Conservation (phyloP, 2,888 invertebrate genomes). For the Nematopogon swammerdamellus region DNA sequence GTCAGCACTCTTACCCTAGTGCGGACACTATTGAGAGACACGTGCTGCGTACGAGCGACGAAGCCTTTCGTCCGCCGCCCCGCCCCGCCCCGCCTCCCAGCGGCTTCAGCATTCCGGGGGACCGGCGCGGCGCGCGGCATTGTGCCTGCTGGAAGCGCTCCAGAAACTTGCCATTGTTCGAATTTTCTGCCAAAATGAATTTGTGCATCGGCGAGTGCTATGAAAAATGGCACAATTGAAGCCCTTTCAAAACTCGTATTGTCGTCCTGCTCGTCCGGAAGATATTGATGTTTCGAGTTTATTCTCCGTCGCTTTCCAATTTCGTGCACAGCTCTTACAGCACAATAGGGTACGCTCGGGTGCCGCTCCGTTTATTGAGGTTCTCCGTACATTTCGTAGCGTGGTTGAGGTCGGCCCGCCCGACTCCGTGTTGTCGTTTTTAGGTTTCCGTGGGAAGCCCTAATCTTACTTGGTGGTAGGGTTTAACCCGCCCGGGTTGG, state of each 20-base stretch:
- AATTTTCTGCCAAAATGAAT: not conserved
- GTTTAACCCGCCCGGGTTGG: too few species aligned
- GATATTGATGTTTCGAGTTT: not conserved
- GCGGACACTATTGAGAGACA: too few species aligned
- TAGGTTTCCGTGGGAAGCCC: too few species aligned
- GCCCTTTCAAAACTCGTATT: not conserved
- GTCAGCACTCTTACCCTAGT: too few species aligned
- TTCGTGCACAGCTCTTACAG: not conserved
- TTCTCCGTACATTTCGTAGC: too few species aligned
- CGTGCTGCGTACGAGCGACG: too few species aligned
- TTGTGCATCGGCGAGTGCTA: not conserved
- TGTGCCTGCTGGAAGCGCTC: not conserved
- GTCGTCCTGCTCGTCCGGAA: not conserved
- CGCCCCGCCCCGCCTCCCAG: too few species aligned
- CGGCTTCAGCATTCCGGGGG: not conserved
- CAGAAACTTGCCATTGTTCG: not conserved
- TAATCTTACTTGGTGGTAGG: too few species aligned
- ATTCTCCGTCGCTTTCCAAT: not conserved
- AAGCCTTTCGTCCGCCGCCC: too few species aligned
- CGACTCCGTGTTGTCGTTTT: too few species aligned
- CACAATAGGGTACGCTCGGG: not conserved
- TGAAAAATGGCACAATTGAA: not conserved
- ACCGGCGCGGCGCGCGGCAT: not conserved
- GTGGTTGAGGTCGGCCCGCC: too few species aligned
- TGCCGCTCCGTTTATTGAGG: not conserved